Conservation (phyloP, 2,888 invertebrate species). For the Harpagoxenus sublaevis region DNA sequence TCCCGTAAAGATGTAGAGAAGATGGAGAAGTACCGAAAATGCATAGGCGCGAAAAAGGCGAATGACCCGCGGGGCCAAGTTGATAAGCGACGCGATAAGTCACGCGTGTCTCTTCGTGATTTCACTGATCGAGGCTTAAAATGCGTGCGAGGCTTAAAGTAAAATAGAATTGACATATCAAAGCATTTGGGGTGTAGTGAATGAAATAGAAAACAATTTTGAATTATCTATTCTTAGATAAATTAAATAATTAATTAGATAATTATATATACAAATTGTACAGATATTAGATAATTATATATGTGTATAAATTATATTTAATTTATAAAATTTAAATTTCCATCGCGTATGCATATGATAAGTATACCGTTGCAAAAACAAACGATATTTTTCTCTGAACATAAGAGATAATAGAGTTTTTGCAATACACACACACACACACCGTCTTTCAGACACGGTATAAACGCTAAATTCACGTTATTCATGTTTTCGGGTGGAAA, state of each 20-base stretch:
- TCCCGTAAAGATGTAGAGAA: background rate
- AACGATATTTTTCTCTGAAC: too few species aligned
- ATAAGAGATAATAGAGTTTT: too few species aligned
- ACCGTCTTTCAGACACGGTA: too few species aligned
- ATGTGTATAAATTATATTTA: too few species aligned
- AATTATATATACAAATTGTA: background rate
- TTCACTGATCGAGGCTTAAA: background rate
- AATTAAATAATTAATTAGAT: background rate
- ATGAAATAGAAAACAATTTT: background rate
- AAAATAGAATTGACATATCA: background rate
- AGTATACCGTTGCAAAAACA: too few species aligned
- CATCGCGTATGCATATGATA: too few species aligned
- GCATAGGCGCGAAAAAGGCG: conserved; percentile 3
- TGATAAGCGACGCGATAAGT: conserved; percentile 6
- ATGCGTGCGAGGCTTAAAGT: background rate
- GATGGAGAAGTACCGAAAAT: conserved; percentile 3
- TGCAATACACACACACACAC: too few species aligned
- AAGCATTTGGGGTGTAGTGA: background rate
- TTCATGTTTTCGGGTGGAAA: too few species aligned
- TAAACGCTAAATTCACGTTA: too few species aligned
- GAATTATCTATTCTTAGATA: background rate
- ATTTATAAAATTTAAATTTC: too few species aligned
- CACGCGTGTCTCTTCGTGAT: background rate
- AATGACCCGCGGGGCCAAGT: background rate
- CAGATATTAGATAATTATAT: too few species aligned